phyloP scores from a whole-genome alignment of 2,113 vertebrate genomes.

The Clarias macrocephalus region DNA sequence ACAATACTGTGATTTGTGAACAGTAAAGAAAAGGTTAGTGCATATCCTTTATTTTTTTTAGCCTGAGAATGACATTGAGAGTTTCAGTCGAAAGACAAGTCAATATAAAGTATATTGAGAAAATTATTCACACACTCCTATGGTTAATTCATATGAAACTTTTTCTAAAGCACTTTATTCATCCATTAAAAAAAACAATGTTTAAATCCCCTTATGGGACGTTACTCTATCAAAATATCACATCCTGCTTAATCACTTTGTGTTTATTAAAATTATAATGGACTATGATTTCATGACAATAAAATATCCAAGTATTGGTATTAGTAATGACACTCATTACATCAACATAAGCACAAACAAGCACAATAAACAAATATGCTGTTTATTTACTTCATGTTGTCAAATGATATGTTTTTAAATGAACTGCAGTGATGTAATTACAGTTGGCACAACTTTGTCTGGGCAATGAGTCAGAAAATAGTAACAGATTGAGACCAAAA shows the following conservation, averaged over 20 bases:
- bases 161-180: neutral
- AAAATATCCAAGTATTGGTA: neutral
- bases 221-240: neutral
- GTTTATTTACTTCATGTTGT: neutral
- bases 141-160: neutral
- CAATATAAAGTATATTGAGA: neutral
- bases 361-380: neutral
- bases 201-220: too few relatives aligned
- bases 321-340: neutral
- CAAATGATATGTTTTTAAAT: neutral
- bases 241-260: neutral
- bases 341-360: neutral
- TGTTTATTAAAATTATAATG: neutral
- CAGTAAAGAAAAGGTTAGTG: neutral
- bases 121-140: neutral
- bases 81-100: neutral
- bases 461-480: constrained; percentile 16
- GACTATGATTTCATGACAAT: neutral
- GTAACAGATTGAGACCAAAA: neutral
- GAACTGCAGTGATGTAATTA: neutral
- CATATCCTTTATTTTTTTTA: neutral
- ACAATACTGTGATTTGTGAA: neutral
- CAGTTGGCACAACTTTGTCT: neutral
- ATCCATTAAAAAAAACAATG: neutral
- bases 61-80: neutral